Percentiles rank a stretch among this genome's conserved stretches.
These are phyloP conservation scores for Axinella damicornis DNA, from an alignment of 37 sponge, comb jelly and placozoan genomes.

Conservation along the genomic window DNA sequence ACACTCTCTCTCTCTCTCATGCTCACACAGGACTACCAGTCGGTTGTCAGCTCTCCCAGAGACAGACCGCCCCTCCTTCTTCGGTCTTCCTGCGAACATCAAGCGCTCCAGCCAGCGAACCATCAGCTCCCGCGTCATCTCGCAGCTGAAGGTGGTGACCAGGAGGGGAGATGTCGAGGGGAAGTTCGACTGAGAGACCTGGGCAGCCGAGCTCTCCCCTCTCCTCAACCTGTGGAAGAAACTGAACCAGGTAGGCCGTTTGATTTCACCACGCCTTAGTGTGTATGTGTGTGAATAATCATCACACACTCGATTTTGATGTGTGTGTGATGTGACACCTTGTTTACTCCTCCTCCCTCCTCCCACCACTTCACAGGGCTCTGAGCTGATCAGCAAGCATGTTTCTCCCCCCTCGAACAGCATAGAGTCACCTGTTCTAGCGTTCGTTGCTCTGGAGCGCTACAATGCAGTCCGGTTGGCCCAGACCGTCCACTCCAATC, in stretches of 20 bases:
- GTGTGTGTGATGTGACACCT: too few species aligned
- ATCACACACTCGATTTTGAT: too few species aligned
- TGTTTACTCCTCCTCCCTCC: too few species aligned
- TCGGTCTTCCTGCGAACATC: constrained; percentile 94
- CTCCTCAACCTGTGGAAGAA: constrained; percentile 94
- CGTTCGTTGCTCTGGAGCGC: constrained; percentile 78
- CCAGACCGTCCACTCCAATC: constrained; percentile 78
- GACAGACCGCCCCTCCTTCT: constrained; percentile 79
- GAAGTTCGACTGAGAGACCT: constrained; percentile 87
- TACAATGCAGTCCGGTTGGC: constrained; percentile 80
- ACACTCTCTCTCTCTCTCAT: too few species aligned
- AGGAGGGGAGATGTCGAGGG: constrained; percentile 60
- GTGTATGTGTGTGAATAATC: too few species aligned
- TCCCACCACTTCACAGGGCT: constrained; percentile 41
- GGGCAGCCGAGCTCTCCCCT: constrained; percentile 82
- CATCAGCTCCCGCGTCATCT: constrained; percentile 76
- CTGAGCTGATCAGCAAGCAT: constrained; percentile 76
- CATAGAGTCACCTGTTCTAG: constrained; percentile 68
- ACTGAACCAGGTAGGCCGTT: constrained; percentile 86
- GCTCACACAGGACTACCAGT: constrained; percentile 77
- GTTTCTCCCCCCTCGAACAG: constrained; percentile 57
- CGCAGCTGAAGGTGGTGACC: constrained; percentile 85
- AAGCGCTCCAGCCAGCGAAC: constrained; percentile 81
- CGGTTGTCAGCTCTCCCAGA: constrained; percentile 87
- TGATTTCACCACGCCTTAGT: background rate